Conservation (phyloP, 2,797 vertebrate species). For the Gymnothorax javanicus region DNA sequence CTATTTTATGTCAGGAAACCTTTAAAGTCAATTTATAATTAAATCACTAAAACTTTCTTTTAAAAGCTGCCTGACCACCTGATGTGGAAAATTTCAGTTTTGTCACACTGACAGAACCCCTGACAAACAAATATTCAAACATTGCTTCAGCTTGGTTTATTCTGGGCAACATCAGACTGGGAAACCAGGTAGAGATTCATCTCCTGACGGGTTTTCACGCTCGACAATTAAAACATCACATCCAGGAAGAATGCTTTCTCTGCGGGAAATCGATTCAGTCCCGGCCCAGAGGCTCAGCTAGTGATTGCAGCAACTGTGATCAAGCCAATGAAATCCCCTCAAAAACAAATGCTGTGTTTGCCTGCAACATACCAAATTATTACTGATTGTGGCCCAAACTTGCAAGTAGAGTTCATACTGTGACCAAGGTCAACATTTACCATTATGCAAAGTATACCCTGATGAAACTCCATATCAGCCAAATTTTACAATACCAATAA, state of each 20-base stretch:
- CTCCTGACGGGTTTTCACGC: not conserved
- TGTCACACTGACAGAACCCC: not conserved
- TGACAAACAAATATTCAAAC: not conserved
- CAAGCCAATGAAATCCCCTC: not conserved
- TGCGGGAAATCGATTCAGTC: not conserved
- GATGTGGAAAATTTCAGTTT: not conserved
- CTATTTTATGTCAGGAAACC: too few relatives aligned
- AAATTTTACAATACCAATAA: too few relatives aligned
- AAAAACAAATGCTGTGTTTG: not conserved
- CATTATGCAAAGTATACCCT: too few relatives aligned
- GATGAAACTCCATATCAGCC: too few relatives aligned
- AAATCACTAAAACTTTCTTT: not conserved
- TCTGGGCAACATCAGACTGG: too few relatives aligned
- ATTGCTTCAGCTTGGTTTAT: not conserved
- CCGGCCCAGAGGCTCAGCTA: not conserved
- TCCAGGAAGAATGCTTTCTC: not conserved
- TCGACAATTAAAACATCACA: slow-evolving; percentile 7
- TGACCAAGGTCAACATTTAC: too few relatives aligned
- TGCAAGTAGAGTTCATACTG: too few relatives aligned
- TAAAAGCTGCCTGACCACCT: not conserved
- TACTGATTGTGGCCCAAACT: too few relatives aligned
- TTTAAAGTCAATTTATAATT: not conserved
- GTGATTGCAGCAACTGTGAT: not conserved
- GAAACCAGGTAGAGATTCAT: not conserved
- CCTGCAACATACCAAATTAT: too few relatives aligned